A percentile compares a stretch with the other conserved stretches of the same genome.
These are phyloP conservation scores for Urocyon cinereoargenteus DNA, from an alignment of 2,797 vertebrate genomes.

Conservation along the genomic window DNA sequence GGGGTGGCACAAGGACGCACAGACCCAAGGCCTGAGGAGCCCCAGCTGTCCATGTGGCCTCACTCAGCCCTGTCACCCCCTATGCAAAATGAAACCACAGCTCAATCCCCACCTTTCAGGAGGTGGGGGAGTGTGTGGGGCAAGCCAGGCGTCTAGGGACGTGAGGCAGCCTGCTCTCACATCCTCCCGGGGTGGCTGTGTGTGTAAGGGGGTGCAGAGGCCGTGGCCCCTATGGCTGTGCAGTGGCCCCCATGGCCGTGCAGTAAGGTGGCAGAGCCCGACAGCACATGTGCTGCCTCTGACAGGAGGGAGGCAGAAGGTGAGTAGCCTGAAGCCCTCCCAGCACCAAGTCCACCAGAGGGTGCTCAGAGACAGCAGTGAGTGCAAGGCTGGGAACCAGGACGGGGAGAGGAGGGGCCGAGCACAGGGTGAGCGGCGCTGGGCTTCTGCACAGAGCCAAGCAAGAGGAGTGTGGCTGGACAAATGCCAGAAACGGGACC, in stretches of 20 bases:
- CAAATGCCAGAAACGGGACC: background rate
- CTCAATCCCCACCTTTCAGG: background rate
- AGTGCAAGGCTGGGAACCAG: background rate
- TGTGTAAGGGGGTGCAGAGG: background rate
- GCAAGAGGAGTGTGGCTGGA: background rate
- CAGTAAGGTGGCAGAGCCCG: background rate
- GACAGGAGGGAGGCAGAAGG: background rate
- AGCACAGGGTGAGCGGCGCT: background rate
- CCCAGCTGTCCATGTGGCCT: background rate
- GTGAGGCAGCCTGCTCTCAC: no score
- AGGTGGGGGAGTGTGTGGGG: background rate
- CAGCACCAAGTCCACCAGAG: background rate
- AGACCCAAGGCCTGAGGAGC: fast-evolving
- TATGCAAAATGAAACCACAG: background rate
- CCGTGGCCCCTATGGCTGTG: background rate
- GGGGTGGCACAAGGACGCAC: background rate
- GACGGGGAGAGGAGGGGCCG: background rate
- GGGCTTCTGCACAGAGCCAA: background rate
- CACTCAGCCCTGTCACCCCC: background rate
- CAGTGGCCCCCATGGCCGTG: background rate
- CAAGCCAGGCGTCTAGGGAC: background rate
- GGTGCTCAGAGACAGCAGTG: background rate
- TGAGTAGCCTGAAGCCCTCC: background rate
- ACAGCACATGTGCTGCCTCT: background rate
- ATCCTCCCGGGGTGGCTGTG: fast-evolving